Evolutionary conservation across 2,888 invertebrate species (phyloP).

Genomic region (Netelia fuscicornis): DNA sequence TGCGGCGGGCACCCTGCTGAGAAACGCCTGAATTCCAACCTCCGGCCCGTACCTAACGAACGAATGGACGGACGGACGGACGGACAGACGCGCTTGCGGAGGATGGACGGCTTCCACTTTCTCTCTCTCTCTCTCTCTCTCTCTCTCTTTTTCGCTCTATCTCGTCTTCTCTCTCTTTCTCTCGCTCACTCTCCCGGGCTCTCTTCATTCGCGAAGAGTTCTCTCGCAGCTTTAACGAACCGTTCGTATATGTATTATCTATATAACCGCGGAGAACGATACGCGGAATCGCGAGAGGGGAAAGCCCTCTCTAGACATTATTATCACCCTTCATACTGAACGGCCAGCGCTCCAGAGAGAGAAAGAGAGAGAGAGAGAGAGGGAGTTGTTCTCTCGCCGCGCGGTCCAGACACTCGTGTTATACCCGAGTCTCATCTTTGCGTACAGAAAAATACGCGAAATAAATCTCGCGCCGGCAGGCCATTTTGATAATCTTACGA

Average conservation of each 20-base stretch:
- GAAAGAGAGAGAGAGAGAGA: slow-evolving; percentile 43
- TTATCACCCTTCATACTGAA: slow-evolving; percentile 64
- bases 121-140: slow-evolving; percentile 57
- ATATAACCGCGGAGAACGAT: slow-evolving; percentile 61
- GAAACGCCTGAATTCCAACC: slow-evolving; percentile 82
- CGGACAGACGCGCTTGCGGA: slow-evolving; percentile 65
- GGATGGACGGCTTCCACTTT: slow-evolving; percentile 69
- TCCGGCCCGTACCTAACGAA: slow-evolving; percentile 82
- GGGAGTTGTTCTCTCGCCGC: slow-evolving; percentile 56
- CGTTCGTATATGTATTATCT: slow-evolving; percentile 66
- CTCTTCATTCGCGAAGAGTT: slow-evolving; percentile 47
- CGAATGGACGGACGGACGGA: slow-evolving; percentile 74
- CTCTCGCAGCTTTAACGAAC: slow-evolving; percentile 67
- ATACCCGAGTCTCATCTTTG: slow-evolving; percentile 46
- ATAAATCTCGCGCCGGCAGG: slow-evolving; percentile 13
- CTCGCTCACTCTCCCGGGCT: slow-evolving; percentile 34
- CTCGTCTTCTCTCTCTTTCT: slow-evolving; percentile 2
- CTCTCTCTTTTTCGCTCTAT: slow-evolving; percentile 4
- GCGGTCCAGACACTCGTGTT: slow-evolving; percentile 51
- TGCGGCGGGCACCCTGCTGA: slow-evolving; percentile 80
- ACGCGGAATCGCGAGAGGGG: slow-evolving; percentile 66
- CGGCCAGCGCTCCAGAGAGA: slow-evolving; percentile 48
- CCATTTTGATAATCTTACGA: neutral
- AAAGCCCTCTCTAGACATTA: slow-evolving; percentile 66
- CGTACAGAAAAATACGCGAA: slow-evolving; percentile 30